Base-by-base conservation (phyloP, 2,113 vertebrate species). In the Chaetodon trifascialis region DNA sequence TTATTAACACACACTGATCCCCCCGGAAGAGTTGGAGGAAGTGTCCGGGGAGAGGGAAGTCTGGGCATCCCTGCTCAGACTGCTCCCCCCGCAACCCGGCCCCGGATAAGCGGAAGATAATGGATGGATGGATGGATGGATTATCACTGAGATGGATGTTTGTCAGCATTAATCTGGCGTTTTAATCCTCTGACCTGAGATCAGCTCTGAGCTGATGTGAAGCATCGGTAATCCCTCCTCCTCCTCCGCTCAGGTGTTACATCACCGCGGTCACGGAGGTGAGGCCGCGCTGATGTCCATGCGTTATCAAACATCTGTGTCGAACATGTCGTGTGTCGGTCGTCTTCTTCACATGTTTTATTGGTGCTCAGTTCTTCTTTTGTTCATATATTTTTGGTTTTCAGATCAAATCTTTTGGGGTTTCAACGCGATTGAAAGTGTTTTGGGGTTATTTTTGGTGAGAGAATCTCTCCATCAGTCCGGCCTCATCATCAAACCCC, bases 171-270 rank as follows among this genome's bases (percentile, higher is more conserved):
- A 89, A 89, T 82, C 83, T 79, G 62, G 7, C 15, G 55, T 17
- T 66, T 80, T 77, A 90, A 83, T 87, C 80, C 84, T 64, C 75
- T 59, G 59, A 46, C 19, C 66, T 36, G 60, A 76, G 59, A 73
- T 71, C 72, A 85, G 40, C 55, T 2, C 80, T 30, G 5, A 65
- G 4, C 21, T 83, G 79, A 87, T 78, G 30, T 30, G 30, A 30
- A 30, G 30, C 73, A 68, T 1, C 59, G 4, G 52, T 88, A 88
- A 88, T 85, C 83, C 69, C 54, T 5, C 58, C 80, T 84, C 60
- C 30, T 30, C 30, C 30, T 30, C 30, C 30, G 0, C 64, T 11
- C 56, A 65, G 74, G 47, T 76, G 77, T 90, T 85, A 87, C 85
- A 52, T 89, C 87, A 85, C 76, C 9, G 7, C 0, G 55, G 47